Conservation (phyloP, 2,888 invertebrate species). For the Conomelus anceps region DNA sequence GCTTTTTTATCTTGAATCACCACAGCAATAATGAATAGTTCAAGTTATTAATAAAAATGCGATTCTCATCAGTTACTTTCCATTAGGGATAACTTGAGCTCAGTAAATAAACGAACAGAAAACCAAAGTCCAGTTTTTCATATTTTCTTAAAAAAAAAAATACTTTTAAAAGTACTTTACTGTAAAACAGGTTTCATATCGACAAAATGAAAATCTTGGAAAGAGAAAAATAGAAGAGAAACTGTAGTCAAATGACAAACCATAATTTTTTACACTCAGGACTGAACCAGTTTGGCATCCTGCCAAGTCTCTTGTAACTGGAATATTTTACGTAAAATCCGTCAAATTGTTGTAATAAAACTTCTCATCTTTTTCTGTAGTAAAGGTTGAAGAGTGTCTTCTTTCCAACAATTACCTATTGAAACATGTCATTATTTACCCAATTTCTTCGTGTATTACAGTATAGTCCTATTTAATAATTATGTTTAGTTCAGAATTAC, state of each 20-base stretch:
- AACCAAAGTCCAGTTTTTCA: not conserved
- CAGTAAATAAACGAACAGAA: not conserved
- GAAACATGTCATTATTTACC: not conserved
- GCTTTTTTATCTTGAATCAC: not conserved
- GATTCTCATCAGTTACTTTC: not conserved
- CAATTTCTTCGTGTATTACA: not conserved
- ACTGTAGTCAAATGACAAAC: not conserved
- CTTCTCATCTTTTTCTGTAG: not conserved
- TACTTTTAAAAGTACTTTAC: not conserved
- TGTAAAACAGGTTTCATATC: not conserved
- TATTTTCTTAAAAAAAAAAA: not conserved
- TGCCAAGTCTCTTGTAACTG: not conserved
- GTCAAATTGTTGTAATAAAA: not conserved
- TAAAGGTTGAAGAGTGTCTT: not conserved
- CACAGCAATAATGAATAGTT: not conserved
- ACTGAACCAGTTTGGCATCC: not conserved
- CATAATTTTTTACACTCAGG: not conserved
- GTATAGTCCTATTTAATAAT: too few relatives aligned
- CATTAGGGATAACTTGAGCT: not conserved
- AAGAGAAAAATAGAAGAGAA: not conserved
- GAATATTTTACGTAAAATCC: not conserved
- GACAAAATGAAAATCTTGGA: not conserved
- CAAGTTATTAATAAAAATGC: not conserved
- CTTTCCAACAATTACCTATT: not conserved
- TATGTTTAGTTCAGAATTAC: not conserved